These are phyloP conservation scores for Asarcornis scutulata DNA, from an alignment of 2,113 vertebrate genomes.

Conservation along the genomic window DNA sequence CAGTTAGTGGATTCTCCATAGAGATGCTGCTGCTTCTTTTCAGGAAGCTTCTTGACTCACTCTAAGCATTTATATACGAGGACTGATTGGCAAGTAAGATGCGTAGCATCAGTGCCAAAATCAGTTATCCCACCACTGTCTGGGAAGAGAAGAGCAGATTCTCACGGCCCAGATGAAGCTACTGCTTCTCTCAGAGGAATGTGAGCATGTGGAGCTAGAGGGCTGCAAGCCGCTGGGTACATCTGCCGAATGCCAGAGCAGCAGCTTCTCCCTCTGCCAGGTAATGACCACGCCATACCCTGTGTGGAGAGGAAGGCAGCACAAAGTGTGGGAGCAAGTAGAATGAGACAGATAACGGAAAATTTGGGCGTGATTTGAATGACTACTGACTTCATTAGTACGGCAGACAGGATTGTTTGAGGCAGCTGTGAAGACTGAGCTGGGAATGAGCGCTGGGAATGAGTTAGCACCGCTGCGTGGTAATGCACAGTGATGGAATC, in stretches of 20 bases:
- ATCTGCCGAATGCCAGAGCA: background rate
- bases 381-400: conserved; percentile 32
- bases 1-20: background rate
- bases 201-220: background rate
- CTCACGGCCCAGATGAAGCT: background rate
- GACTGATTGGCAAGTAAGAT: background rate
- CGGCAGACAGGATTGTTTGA: conserved; percentile 3
- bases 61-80: background rate
- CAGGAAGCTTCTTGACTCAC: background rate
- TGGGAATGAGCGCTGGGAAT: conserved; percentile 33
- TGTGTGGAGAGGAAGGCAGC: conserved; percentile 21
- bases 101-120: background rate
- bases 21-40: background rate
- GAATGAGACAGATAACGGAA: conserved; percentile 56
- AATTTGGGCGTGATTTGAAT: conserved; percentile 24
- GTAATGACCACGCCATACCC: conserved; percentile 23
- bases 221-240: background rate
- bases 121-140: background rate
- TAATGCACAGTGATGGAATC: conserved; percentile 67
- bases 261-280: conserved; percentile 29
- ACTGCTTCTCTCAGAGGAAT: background rate
- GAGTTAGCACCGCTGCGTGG: conserved; percentile 1
- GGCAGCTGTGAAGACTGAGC: background rate
- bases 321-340: conserved; percentile 35
- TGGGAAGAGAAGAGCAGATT: background rate